Evolutionary conservation across 2,888 invertebrate species (phyloP), one percentile per base, ranked within the genome.

Genomic region (Smittia aterrima): DNA sequence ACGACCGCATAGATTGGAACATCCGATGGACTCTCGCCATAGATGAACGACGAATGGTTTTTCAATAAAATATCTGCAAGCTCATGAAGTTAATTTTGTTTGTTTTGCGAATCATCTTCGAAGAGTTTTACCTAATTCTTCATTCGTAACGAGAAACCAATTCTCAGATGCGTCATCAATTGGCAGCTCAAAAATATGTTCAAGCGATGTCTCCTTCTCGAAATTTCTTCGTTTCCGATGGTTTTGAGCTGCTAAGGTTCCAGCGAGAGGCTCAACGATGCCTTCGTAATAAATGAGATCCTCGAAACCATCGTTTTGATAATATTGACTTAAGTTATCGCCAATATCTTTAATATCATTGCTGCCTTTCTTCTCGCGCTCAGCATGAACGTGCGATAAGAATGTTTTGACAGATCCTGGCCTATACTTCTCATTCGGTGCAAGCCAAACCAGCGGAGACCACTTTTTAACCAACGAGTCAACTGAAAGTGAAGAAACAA

Each of bases 371-470:
- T 74, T 74, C 11, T 74, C 74, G n/a, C 74, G 64, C 27, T 74
- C 82, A 3, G 82, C 82, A 77, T 83, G 83, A 2, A 88, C 86
- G 79, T 89, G 83, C 75, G 84, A 81, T 70, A 89, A 81, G 80
- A 89, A 89, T 76, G 87, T 85, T 66, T 87, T 85, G 1, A 88
- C 88, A 73, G 85, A 85, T 74, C 86, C 81, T 0, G 90, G 90
- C 81, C 88, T 82, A 79, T 86, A 89, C 79, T 84, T 84, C 81
- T 90, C 90, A 74, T 86, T 85, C 0, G 88, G 88, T 70, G 88
- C 87, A 68, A 90, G 81, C 88, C 88, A 89, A 24, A 90, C 85
- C 66, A 89, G 77, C 2, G 90, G 89, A 0, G 90, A 87, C 89
- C 89, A 90, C 80, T 85, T 83, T 75, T 80, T 84, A 62, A 87